Evolutionary conservation across 2,797 vertebrate species (phyloP).

Genomic region (Falco concolor): DNA sequence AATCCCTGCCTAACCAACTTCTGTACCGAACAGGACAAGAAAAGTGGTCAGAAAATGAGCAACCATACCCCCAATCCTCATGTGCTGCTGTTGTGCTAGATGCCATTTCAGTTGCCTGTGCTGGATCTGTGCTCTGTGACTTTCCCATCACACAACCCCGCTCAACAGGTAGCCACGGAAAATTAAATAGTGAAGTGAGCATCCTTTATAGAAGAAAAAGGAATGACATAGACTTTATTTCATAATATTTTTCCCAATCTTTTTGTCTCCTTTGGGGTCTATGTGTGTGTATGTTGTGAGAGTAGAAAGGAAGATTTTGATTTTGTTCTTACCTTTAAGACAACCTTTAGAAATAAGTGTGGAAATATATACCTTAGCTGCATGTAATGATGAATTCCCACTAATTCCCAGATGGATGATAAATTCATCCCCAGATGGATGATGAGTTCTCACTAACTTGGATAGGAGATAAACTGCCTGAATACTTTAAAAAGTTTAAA

Average conservation of each 20-base stretch:
- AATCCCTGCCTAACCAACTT: not conserved
- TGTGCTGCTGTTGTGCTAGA: not conserved
- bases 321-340: not conserved
- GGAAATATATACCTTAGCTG: not conserved
- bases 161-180: not conserved
- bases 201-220: not conserved
- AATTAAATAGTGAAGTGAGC: not conserved
- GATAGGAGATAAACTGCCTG: not conserved
- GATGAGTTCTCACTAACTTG: not conserved
- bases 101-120: not conserved
- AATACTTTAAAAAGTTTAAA: not conserved
- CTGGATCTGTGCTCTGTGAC: not conserved
- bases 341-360: not conserved
- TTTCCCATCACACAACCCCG: not conserved
- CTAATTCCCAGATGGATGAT: not conserved
- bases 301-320: not conserved
- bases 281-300: not conserved
- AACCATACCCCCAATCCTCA: not conserved
- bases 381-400: not conserved
- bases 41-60: not conserved
- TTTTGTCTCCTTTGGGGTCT: not conserved
- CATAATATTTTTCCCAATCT: not conserved
- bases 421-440: not conserved
- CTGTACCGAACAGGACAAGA: not conserved
- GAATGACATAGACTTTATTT: not conserved